Evolutionary conservation across 2,888 invertebrate species (phyloP).

Genomic region (Drosophila multiciliata): DNA sequence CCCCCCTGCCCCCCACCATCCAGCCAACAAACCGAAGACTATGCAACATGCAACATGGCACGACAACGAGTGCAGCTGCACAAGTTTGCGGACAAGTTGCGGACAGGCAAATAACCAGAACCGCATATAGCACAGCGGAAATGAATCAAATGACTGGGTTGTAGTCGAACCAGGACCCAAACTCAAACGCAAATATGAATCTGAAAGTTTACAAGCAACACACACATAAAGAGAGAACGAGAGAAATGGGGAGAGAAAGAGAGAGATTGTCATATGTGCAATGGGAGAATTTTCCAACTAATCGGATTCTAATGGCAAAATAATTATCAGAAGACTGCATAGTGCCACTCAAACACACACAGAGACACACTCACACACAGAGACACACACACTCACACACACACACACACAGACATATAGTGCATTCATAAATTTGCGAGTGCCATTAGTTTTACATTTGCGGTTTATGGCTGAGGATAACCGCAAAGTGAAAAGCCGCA

Average conservation of each 20-base stretch:
- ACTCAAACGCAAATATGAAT: constrained; percentile 44
- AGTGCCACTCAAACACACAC: constrained; percentile 54
- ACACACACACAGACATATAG: constrained; percentile 11
- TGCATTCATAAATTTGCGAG: constrained; percentile 78
- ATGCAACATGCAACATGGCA: constrained; percentile 19
- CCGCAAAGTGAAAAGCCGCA: constrained; percentile 82
- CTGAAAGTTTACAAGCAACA: constrained; percentile 49
- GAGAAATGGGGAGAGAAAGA: neutral
- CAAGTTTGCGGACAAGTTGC: constrained; percentile 60
- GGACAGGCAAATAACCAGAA: constrained; percentile 50
- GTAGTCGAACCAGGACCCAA: constrained; percentile 9
- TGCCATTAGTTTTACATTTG: constrained; percentile 85
- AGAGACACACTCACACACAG: constrained; percentile 27
- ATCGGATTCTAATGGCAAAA: constrained; percentile 85
- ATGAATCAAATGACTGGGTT: constrained; percentile 65
- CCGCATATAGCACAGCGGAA: constrained; percentile 60
- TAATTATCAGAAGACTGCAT: constrained; percentile 82
- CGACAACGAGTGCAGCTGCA: constrained; percentile 29
- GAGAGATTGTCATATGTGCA: constrained; percentile 33
- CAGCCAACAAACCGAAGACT: constrained; percentile 5
- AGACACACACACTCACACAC: neutral
- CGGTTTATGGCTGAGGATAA: constrained; percentile 79
- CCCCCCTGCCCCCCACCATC: constrained; percentile 4
- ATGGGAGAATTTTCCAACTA: constrained; percentile 80
- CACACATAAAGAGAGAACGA: neutral